Conservation (phyloP, 2,113 vertebrate genomes). For the Upupa epops region DNA sequence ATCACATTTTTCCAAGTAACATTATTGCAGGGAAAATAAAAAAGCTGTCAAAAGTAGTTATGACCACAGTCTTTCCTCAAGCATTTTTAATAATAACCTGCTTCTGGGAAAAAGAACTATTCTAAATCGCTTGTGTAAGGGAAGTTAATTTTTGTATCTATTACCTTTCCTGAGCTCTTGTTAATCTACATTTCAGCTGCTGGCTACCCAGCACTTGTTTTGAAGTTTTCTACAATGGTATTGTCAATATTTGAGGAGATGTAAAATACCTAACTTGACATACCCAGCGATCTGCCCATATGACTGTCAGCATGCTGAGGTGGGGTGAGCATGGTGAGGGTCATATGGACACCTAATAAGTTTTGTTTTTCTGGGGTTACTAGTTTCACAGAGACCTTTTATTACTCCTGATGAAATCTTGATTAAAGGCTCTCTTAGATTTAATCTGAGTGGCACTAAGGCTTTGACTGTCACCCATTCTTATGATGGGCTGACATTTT, state of each 20-base stretch:
- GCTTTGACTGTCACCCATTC: background rate
- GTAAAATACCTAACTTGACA: background rate
- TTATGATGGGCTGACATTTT: background rate
- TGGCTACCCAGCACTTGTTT: background rate
- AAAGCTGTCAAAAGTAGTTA: background rate
- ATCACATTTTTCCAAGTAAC: background rate
- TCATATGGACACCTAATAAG: background rate
- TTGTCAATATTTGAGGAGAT: background rate
- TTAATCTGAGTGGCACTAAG: background rate
- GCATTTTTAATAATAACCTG: background rate
- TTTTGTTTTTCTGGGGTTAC: fast-evolving
- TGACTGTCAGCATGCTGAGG: background rate
- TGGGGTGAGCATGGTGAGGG: too few species aligned
- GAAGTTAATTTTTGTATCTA: background rate
- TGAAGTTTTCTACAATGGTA: background rate
- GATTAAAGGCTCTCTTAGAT: background rate
- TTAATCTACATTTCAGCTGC: background rate
- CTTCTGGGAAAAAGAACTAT: background rate
- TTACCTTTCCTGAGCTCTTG: background rate
- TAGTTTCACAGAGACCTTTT: background rate
- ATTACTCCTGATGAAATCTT: background rate
- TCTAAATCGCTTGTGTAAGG: background rate
- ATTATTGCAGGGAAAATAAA: background rate
- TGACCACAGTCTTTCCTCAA: background rate
- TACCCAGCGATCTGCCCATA: background rate